These are phyloP conservation scores for Artibeus jamaicensis DNA, from an alignment of 2,797 vertebrate genomes.

Conservation along the genomic window DNA sequence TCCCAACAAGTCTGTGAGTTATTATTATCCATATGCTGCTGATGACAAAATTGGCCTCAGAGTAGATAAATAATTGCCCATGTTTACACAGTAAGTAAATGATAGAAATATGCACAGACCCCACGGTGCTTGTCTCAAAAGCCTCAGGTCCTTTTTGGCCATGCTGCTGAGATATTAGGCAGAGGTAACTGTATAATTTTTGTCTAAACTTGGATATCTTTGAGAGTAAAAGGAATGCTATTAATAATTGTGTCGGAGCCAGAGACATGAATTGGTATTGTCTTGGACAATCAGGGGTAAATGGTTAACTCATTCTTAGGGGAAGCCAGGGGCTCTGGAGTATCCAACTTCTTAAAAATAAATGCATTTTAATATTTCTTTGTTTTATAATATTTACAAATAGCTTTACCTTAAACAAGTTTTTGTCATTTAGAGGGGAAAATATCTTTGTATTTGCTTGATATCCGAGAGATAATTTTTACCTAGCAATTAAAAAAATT, in stretches of 20 bases:
- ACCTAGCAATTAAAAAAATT: slow-evolving; percentile 30
- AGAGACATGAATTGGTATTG: not conserved
- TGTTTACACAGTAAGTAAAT: slow-evolving; percentile 16
- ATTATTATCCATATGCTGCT: slow-evolving; percentile 51
- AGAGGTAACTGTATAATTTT: not conserved
- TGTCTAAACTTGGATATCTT: not conserved
- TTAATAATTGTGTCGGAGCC: not conserved
- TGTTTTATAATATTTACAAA: slow-evolving; percentile 23
- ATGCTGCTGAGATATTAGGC: not conserved
- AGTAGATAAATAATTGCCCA: slow-evolving; percentile 47
- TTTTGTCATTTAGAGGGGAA: not conserved
- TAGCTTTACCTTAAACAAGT: slow-evolving; percentile 5
- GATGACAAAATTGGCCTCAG: slow-evolving; percentile 56
- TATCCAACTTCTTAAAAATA: slow-evolving; percentile 16
- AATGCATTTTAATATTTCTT: not conserved
- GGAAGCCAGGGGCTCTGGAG: not conserved
- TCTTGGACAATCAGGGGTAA: not conserved
- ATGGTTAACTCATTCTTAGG: not conserved
- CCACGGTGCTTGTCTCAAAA: not conserved
- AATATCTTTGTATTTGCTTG: not conserved
- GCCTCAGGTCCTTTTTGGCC: not conserved
- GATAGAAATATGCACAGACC: not conserved
- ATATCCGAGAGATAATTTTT: slow-evolving; percentile 26
- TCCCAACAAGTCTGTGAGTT: slow-evolving; percentile 31
- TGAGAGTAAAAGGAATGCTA: not conserved